Conservation (phyloP, 2,797 vertebrate species). For the Gouania willdenowi region DNA sequence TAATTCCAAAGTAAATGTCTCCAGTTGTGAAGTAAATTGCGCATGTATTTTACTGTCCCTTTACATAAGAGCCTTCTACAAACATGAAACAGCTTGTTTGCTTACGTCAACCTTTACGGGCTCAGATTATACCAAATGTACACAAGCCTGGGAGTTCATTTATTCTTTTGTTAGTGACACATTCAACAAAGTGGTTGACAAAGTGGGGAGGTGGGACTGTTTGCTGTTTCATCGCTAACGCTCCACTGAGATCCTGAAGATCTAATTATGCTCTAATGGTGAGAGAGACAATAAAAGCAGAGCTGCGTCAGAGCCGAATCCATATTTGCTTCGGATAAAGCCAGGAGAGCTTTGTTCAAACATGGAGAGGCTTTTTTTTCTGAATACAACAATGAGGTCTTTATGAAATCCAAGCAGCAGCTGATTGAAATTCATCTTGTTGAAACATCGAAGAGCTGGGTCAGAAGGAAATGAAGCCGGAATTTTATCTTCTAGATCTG, state of each 20-base stretch:
- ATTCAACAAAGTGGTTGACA: constrained; percentile 28
- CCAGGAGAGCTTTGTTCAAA: constrained; percentile 48
- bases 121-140: neutral
- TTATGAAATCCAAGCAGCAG: constrained; percentile 26
- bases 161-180: constrained; percentile 29
- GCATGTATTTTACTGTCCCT: too few species aligned
- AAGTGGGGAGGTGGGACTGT: constrained; percentile 25
- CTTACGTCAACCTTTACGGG: constrained; percentile 2
- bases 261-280: constrained; percentile 45
- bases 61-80: neutral
- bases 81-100: constrained; percentile 9
- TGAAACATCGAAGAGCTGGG: neutral
- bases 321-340: constrained; percentile 46
- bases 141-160: neutral
- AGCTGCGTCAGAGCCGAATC: constrained; percentile 37
- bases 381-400: constrained; percentile 33
- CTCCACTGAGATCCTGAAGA: constrained; percentile 25
- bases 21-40: too few species aligned
- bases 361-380: constrained; percentile 33
- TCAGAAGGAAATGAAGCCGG: neutral
- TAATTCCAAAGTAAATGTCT: too few species aligned
- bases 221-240: constrained; percentile 39
- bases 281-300: constrained; percentile 48
- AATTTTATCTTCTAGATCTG: too few species aligned
- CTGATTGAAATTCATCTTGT: constrained; percentile 25